Conservation (phyloP, 2,888 invertebrate species). For the Encarsia formosa region DNA sequence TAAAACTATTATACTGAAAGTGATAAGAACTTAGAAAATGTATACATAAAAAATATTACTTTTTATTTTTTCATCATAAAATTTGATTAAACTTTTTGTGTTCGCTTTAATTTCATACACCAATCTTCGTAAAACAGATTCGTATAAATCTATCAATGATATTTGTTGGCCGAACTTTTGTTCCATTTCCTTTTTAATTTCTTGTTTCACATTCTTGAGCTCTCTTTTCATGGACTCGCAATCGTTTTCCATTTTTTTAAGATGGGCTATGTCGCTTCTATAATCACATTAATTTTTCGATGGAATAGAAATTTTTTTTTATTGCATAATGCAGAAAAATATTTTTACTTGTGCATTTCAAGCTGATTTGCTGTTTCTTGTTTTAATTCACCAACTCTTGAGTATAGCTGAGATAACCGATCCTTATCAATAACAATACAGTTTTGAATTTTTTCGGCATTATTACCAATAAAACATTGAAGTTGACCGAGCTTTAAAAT, state of each 20-base stretch:
- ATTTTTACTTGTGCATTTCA: conserved; percentile 58
- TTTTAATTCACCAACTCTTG: conserved; percentile 62
- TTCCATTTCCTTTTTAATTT: conserved; percentile 54
- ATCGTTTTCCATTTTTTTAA: conserved; percentile 68
- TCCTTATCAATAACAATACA: conserved; percentile 62
- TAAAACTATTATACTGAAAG: neutral
- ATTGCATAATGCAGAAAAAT: neutral
- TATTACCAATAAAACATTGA: conserved; percentile 54
- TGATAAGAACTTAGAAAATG: too few species aligned
- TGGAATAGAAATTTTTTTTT: too few species aligned
- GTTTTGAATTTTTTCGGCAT: conserved; percentile 49
- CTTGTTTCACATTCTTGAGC: conserved; percentile 57
- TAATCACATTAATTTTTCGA: too few species aligned
- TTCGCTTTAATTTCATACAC: conserved; percentile 57
- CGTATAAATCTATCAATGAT: conserved; percentile 57
- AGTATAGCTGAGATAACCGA: conserved; percentile 57
- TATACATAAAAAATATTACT: too few species aligned
- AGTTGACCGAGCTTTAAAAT: conserved; percentile 69
- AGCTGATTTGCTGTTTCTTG: conserved; percentile 63
- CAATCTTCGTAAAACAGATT: conserved; percentile 56
- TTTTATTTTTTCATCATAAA: conserved; percentile 51
- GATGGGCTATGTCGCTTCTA: conserved; percentile 65
- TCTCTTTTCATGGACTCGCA: conserved; percentile 62
- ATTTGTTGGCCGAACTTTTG: conserved; percentile 58
- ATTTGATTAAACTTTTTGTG: conserved; percentile 50